phyloP scores from a whole-genome alignment of 2,888 invertebrate genomes.

The Chymomyza amoena region DNA sequence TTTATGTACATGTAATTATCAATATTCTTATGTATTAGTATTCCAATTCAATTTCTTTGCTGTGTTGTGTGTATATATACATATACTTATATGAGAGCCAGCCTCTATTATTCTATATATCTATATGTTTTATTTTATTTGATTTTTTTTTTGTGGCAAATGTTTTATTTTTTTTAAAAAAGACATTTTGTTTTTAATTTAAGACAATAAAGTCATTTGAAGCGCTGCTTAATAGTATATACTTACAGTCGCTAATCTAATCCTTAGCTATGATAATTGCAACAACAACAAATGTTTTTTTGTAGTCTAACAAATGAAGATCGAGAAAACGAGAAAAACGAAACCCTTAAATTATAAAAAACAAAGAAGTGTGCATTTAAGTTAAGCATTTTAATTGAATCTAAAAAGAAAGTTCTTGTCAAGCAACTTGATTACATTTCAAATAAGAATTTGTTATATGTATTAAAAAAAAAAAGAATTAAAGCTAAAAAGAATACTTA shows the following conservation, averaged over 20 bases:
- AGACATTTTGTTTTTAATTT: slow-evolving; percentile 49
- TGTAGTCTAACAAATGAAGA: slow-evolving; percentile 33
- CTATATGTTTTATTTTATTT: slow-evolving; percentile 22
- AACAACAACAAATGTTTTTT: slow-evolving; percentile 35
- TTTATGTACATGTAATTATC: slow-evolving; percentile 3
- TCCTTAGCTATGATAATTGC: slow-evolving; percentile 19
- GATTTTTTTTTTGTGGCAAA: background rate
- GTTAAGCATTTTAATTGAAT: background rate
- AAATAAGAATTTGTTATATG: background rate
- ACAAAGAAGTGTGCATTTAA: slow-evolving; percentile 24
- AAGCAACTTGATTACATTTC: background rate
- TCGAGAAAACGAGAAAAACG: background rate
- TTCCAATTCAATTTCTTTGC: slow-evolving; percentile 35
- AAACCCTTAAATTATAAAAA: slow-evolving; percentile 31
- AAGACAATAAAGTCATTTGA: slow-evolving; percentile 54
- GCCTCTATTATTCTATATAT: slow-evolving; percentile 12
- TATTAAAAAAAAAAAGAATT: background rate
- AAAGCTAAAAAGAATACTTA: background rate
- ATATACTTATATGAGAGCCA: background rate
- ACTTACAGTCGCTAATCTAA: slow-evolving; percentile 7
- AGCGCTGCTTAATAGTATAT: background rate
- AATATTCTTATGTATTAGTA: slow-evolving; percentile 33
- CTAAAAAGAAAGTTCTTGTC: background rate
- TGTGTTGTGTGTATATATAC: background rate
- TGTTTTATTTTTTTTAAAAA: slow-evolving; percentile 40